Evolutionary conservation across 1,140 invertebrate genomes (phyloP), one percentile per base, ranked within the genome.

Genomic region (Ridgeia piscesae): DNA sequence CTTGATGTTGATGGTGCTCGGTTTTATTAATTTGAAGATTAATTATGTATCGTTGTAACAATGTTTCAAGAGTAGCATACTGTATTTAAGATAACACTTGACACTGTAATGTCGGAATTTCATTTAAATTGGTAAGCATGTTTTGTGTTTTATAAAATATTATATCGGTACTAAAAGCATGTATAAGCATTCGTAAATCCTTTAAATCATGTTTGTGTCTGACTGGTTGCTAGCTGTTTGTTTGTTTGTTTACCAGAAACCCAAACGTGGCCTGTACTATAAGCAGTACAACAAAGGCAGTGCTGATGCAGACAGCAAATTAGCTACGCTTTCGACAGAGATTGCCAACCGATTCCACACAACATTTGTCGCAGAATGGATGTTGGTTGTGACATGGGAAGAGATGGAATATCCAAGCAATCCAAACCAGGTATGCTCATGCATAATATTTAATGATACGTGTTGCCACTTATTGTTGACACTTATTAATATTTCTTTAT

Each of bases 331-430:
- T 14, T 90, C 89, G 89, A 33, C 4, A 33, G 89, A 90, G 34
- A 34, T 90, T 17, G 33, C 89, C 35, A 34, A 90, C 17, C 33
- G 89, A 90, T 90, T 90, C 89, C 89, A 34, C 34, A 31, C 89
- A 17, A 90, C 14, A 21, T 90, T 90, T 90, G 34, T 14, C 11
- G 89, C 89, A 9, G 14, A 34, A 21, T 90, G 89, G 89, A 35
- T 35, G 35, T 90, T 90, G 35, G 89, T 90, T 90, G 89, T 90
- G 6, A 90, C 89, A 27, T 90, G 89, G 89, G 8, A 90, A 31
- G 35, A 34, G 89, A 90, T 90, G 89, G 34, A 90, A 35, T 90
- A 90, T 27, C 89, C 89, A 90, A 35, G 34, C 17, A 90, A 90
- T 90, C 33, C 89, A 21, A 90, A 90, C 17, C 89, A 9, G 89